phyloP scores from a whole-genome alignment of 2,113 vertebrate species.

The Ifrita kowaldi region DNA sequence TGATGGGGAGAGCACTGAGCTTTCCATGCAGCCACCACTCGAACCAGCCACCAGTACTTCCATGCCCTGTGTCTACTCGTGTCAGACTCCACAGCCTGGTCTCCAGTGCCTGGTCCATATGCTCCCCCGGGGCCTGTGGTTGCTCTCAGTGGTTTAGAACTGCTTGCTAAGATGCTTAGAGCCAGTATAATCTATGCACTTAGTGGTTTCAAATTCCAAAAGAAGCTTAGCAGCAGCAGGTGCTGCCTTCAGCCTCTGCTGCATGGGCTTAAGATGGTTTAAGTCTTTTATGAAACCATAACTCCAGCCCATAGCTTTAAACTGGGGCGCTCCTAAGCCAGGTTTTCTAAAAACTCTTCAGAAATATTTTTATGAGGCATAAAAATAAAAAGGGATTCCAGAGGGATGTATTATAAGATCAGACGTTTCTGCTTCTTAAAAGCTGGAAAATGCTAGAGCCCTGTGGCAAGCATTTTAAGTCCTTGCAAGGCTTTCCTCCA shows the following conservation, averaged over 20 bases:
- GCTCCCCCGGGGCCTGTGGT: not conserved
- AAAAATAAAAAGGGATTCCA: not conserved
- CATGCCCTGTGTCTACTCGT: not conserved
- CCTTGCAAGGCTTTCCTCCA: not conserved
- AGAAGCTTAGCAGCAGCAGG: slow-evolving; percentile 4
- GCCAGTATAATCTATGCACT: not conserved
- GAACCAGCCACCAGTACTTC: not conserved
- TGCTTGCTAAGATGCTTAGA: not conserved
- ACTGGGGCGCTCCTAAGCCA: not conserved
- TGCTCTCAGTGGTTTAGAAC: not conserved
- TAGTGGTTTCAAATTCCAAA: not conserved
- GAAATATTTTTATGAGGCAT: not conserved
- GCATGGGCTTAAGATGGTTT: not conserved
- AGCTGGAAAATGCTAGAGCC: not conserved
- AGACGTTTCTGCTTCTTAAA: not conserved
- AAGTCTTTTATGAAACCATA: not conserved
- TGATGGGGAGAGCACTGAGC: not conserved
- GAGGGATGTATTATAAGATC: not conserved
- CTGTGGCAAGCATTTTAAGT: not conserved
- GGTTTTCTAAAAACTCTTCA: not conserved
- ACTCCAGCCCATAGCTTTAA: not conserved
- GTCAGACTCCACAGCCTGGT: not conserved
- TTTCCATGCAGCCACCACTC: not conserved
- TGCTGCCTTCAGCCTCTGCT: not conserved
- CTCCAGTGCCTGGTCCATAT: not conserved